These are phyloP conservation scores for Drosophila mettleri DNA, from an alignment of 2,888 invertebrate species.

Conservation along the genomic window DNA sequence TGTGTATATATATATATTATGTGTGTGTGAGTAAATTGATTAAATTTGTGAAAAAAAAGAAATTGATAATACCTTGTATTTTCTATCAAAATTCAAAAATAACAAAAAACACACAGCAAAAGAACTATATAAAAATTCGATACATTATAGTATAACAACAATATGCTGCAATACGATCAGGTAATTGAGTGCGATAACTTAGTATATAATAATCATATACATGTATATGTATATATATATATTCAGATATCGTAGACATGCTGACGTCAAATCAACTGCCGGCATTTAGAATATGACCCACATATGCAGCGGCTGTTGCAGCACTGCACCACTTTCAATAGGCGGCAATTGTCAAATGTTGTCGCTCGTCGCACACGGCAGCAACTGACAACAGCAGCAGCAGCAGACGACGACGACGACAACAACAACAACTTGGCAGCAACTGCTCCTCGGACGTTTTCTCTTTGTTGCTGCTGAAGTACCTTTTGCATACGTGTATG, in stretches of 20 bases:
- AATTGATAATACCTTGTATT: slow-evolving; percentile 24
- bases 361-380: slow-evolving; percentile 38
- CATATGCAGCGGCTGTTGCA: slow-evolving; percentile 35
- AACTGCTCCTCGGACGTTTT: slow-evolving; percentile 15
- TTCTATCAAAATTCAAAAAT: slow-evolving; percentile 47
- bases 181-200: slow-evolving; percentile 56
- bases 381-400: slow-evolving; percentile 46
- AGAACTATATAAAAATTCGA: slow-evolving; percentile 24
- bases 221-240: neutral
- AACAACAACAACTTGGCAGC: slow-evolving; percentile 16
- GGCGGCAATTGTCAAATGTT: slow-evolving; percentile 36
- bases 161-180: slow-evolving; percentile 78
- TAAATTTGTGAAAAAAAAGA: neutral
- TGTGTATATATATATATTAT: slow-evolving; percentile 9
- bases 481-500: slow-evolving; percentile 52
- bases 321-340: slow-evolving; percentile 21
- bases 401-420: neutral
- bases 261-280: slow-evolving; percentile 26
- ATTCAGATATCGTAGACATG: neutral
- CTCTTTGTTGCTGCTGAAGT: slow-evolving; percentile 37
- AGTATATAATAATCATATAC: neutral
- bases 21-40: slow-evolving; percentile 11
- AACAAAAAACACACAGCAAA: slow-evolving; percentile 9
- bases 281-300: slow-evolving; percentile 62
- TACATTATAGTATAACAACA: slow-evolving; percentile 36